Percentiles rank a stretch among this genome's conserved stretches.
Evolutionary conservation across 2,797 vertebrate species (phyloP).

Genomic region (Hypotaenidia philippensis): DNA sequence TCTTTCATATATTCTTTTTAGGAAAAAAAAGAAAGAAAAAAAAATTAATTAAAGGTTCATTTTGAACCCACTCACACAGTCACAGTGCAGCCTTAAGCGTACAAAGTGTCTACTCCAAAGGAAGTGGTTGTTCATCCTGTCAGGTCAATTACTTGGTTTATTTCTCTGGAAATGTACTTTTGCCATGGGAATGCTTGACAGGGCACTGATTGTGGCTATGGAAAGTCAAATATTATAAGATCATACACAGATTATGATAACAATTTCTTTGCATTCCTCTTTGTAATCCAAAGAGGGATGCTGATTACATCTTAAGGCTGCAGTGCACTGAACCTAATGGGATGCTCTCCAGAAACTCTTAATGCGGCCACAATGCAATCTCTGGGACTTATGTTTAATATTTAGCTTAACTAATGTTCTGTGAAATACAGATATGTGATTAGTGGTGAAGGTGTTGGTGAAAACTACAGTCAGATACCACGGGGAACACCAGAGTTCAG

Average conservation of each 20-base stretch:
- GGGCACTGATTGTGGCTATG: fast-evolving
- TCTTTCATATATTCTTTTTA: background rate
- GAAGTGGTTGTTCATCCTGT: conserved; percentile 23
- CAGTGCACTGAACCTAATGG: background rate
- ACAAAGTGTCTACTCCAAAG: background rate
- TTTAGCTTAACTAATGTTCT: conserved; percentile 62
- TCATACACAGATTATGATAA: conserved; percentile 36
- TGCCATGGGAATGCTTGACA: background rate
- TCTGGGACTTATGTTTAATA: conserved; percentile 55
- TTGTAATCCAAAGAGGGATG: background rate
- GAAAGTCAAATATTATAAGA: conserved; percentile 38
- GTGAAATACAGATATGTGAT: conserved; percentile 50
- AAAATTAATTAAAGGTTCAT: background rate
- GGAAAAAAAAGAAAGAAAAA: too few relatives aligned
- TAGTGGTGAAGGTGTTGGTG: conserved; percentile 38
- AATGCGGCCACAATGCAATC: background rate
- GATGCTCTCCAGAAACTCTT: conserved; percentile 36
- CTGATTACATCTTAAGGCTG: conserved; percentile 29
- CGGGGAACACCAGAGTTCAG: conserved; percentile 42
- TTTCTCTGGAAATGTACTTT: conserved; percentile 17
- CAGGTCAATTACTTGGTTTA: conserved; percentile 1
- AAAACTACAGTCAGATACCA: conserved; percentile 26
- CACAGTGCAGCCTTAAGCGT: background rate
- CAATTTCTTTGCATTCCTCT: background rate
- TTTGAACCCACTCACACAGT: background rate